Evolutionary conservation across 2,797 vertebrate species (phyloP).

Genomic region (Hoplostethus mediterraneus): DNA sequence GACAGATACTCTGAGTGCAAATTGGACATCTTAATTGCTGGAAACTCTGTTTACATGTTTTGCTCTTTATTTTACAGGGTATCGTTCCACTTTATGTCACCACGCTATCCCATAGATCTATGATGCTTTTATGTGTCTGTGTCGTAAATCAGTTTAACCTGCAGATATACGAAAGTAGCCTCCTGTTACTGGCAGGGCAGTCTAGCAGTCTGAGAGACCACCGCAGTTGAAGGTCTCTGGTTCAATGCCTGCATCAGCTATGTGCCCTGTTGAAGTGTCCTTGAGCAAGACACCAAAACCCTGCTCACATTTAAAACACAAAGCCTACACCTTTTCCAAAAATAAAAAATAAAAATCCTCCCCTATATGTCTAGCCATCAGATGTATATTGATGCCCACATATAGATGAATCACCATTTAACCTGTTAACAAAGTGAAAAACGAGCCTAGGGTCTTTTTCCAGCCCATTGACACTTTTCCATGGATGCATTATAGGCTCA

Average conservation of each 20-base stretch:
- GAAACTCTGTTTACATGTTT: background rate
- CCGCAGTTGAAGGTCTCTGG: constrained; percentile 50
- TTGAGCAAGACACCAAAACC: too few species aligned
- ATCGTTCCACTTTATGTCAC: background rate
- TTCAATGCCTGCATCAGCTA: background rate
- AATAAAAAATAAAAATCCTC: too few species aligned
- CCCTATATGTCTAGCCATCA: constrained; percentile 7
- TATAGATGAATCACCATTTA: constrained; percentile 64
- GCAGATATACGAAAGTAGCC: constrained; percentile 42
- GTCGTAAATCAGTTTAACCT: constrained; percentile 60
- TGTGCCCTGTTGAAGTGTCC: too few species aligned
- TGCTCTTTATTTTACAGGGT: too few species aligned
- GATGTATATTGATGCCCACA: constrained; percentile 37
- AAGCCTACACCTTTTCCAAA: background rate
- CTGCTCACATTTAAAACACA: background rate
- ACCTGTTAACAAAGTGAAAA: constrained; percentile 70
- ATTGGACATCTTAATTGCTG: too few species aligned
- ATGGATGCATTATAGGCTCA: constrained; percentile 62
- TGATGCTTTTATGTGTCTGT: constrained; percentile 39
- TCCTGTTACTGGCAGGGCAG: background rate
- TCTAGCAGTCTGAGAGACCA: constrained; percentile 26
- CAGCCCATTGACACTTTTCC: constrained; percentile 70
- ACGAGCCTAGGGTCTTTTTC: constrained; percentile 56
- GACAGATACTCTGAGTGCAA: too few species aligned
- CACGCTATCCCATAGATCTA: background rate